Evolutionary conservation across 2,797 vertebrate genomes (phyloP).

Genomic region (Cercopithecus diana): DNA sequence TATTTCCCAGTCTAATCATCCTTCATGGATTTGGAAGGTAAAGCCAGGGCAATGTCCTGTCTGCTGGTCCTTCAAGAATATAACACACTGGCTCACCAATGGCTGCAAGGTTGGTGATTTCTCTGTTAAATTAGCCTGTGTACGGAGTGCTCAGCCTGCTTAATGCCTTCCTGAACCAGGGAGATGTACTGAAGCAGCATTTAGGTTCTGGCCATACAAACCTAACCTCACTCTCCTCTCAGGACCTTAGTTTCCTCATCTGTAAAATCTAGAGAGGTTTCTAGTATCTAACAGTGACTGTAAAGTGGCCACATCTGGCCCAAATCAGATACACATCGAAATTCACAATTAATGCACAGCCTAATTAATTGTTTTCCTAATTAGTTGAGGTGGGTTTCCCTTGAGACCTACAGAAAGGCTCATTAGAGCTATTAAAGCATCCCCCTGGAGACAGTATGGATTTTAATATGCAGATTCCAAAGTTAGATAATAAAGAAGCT

Average conservation of each 20-base stretch:
- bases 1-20: background rate
- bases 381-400: background rate
- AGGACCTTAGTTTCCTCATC: background rate
- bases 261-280: background rate
- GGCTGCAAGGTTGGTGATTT: background rate
- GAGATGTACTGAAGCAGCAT: background rate
- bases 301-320: background rate
- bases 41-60: background rate
- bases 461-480: conserved; percentile 39
- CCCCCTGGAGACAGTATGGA: background rate
- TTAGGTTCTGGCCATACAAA: background rate
- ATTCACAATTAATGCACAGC: background rate
- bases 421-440: background rate
- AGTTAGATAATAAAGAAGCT: background rate
- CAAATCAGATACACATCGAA: background rate
- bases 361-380: background rate
- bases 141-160: background rate
- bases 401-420: background rate
- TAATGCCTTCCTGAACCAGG: background rate
- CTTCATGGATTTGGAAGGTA: background rate
- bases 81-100: background rate
- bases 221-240: background rate
- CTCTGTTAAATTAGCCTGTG: background rate
- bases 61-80: background rate
- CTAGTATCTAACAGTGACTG: background rate